A percentile compares a stretch with the other conserved stretches of the same genome.
phyloP scores from a whole-genome alignment of 1,140 invertebrate species.

The Scaptomyza hsui region DNA sequence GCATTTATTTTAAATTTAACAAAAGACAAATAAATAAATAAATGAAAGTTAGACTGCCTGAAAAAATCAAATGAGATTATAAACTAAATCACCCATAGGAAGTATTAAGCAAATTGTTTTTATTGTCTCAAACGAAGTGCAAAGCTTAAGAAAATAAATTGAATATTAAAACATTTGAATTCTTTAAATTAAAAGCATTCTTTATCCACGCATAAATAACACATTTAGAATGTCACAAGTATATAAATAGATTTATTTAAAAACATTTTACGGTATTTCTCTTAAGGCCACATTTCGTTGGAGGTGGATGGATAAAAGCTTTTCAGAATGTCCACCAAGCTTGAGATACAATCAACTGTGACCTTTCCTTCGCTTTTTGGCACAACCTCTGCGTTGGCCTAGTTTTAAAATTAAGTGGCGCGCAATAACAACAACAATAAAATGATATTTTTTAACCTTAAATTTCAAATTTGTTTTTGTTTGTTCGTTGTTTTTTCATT shows the following conservation, averaged over 20 bases:
- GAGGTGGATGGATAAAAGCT: constrained; percentile 10
- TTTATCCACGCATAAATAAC: neutral
- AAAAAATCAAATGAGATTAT: too few species aligned
- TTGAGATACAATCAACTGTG: constrained; percentile 12
- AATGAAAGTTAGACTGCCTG: too few species aligned
- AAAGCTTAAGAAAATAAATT: neutral
- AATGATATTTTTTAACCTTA: constrained; percentile 71
- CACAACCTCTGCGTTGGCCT: constrained; percentile 58
- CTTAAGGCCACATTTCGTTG: neutral
- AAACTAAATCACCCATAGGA: too few species aligned
- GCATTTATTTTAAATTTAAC: too few species aligned
- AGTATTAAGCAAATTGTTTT: too few species aligned
- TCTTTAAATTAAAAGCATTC: too few species aligned
- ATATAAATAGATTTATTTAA: neutral
- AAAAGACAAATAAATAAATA: too few species aligned
- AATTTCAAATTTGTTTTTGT: constrained; percentile 23
- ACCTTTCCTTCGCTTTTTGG: constrained; percentile 46
- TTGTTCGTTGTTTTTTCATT: constrained; percentile 16
- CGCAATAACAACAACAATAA: constrained; percentile 31
- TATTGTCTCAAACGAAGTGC: too few species aligned
- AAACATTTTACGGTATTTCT: neutral
- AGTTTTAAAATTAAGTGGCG: constrained; percentile 67
- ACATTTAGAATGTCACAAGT: neutral
- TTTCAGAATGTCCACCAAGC: neutral
- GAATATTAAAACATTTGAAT: neutral